Percentiles rank a stretch among this genome's conserved stretches.
These are phyloP conservation scores for Plusia festucae DNA, from an alignment of 2,888 invertebrate species.

Conservation along the genomic window DNA sequence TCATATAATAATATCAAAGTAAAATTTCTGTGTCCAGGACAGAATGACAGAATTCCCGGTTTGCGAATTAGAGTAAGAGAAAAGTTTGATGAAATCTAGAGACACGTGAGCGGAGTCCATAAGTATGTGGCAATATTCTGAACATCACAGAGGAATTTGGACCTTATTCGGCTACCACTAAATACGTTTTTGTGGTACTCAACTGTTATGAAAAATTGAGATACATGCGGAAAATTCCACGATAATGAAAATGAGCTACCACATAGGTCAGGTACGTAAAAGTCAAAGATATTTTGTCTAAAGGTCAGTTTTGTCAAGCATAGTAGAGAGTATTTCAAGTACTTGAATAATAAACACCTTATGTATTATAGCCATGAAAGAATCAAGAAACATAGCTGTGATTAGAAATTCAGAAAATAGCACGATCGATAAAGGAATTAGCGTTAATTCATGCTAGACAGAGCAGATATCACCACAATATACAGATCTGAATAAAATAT, in stretches of 20 bases:
- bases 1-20: slow-evolving; percentile 33
- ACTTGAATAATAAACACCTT: no score
- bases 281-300: not conserved
- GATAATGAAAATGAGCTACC: not conserved
- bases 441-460: no score
- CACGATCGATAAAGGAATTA: no score
- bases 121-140: not conserved
- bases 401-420: no score
- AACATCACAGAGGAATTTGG: not conserved
- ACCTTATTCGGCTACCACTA: not conserved
- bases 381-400: no score
- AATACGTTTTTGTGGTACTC: not conserved
- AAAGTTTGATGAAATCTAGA: slow-evolving; percentile 39
- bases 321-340: no score
- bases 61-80: slow-evolving; percentile 34
- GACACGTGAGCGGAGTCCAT: slow-evolving; percentile 8
- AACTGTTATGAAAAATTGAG: not conserved
- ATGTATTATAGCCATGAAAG: no score
- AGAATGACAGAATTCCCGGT: slow-evolving; percentile 32
- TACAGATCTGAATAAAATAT: no score
- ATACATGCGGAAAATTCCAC: not conserved
- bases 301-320: not conserved
- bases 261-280: not conserved
- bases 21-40: slow-evolving; percentile 36
- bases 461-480: no score